Percentiles rank a stretch among this genome's conserved stretches.
Conservation (phyloP, 2,113 vertebrate species). For the Candoia aspera region DNA sequence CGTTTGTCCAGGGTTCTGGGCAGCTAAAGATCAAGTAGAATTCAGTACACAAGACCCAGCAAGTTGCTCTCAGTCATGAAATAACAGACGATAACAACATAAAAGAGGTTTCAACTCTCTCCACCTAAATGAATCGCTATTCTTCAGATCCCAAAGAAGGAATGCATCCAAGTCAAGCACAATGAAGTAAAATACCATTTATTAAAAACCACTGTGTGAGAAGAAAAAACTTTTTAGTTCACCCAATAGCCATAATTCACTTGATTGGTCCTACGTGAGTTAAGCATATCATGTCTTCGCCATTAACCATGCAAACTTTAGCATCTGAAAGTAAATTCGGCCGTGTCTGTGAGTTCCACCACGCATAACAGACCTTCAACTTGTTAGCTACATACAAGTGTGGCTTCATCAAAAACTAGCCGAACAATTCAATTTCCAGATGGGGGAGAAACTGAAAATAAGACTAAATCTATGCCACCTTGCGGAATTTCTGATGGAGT, state of each 20-base stretch:
- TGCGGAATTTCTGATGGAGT: not conserved
- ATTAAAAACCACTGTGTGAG: not conserved
- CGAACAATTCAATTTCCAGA: not conserved
- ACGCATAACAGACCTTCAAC: not conserved
- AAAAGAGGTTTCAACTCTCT: too few relatives aligned
- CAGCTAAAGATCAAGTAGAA: too few relatives aligned
- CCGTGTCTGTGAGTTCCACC: not conserved
- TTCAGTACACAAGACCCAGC: too few relatives aligned
- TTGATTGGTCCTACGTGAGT: not conserved
- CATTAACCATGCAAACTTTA: too few relatives aligned
- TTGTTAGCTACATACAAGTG: fast-evolving
- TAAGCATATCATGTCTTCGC: too few relatives aligned
- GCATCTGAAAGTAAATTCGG: too few relatives aligned
- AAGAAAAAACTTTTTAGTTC: not conserved
- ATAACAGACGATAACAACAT: too few relatives aligned
- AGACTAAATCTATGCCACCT: too few relatives aligned
- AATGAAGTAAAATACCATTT: not conserved
- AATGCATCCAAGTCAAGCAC: not conserved
- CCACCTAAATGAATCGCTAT: too few relatives aligned
- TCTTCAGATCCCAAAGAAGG: too few relatives aligned
- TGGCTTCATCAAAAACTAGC: not conserved
- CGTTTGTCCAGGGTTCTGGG: too few relatives aligned
- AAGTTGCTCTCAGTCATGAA: too few relatives aligned
- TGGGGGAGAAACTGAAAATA: not conserved
- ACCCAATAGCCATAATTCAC: fast-evolving